These are phyloP conservation scores for Dendroctonus valens DNA, from an alignment of 1,140 invertebrate genomes.

Conservation along the genomic window DNA sequence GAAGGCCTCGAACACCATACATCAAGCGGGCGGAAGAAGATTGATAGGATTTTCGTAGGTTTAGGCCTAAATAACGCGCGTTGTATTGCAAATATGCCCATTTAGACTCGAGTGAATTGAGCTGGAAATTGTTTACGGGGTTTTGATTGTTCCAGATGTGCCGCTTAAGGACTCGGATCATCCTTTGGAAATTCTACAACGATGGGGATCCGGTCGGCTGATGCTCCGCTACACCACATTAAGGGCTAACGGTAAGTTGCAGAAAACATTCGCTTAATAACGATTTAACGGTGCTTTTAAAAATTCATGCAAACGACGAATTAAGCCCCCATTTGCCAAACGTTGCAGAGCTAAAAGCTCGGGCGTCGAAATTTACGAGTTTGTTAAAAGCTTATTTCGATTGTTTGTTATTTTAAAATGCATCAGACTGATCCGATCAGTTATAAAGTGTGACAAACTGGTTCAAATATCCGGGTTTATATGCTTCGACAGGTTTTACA, in stretches of 20 bases:
- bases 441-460: no score
- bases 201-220: conserved; percentile 48
- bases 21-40: conserved; percentile 15
- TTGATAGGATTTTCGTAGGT: conserved; percentile 16
- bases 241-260: conserved; percentile 45
- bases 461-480: no score
- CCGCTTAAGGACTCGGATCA: conserved; percentile 44
- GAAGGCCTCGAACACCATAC: conserved; percentile 8
- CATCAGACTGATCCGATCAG: no score
- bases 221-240: conserved; percentile 46
- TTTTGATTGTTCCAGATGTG: conserved; percentile 43
- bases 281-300: background rate
- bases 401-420: no score
- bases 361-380: no score
- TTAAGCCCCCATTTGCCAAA: no score
- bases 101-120: conserved; percentile 11
- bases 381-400: no score
- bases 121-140: background rate
- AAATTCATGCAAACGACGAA: no score
- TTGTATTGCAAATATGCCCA: conserved; percentile 1
- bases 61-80: conserved; percentile 2
- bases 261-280: background rate
- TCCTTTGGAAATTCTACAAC: conserved; percentile 47
- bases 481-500: no score
- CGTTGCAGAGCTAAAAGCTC: no score